Conservation (phyloP, 2,113 vertebrate species). For the Micronycteris hirsuta region DNA sequence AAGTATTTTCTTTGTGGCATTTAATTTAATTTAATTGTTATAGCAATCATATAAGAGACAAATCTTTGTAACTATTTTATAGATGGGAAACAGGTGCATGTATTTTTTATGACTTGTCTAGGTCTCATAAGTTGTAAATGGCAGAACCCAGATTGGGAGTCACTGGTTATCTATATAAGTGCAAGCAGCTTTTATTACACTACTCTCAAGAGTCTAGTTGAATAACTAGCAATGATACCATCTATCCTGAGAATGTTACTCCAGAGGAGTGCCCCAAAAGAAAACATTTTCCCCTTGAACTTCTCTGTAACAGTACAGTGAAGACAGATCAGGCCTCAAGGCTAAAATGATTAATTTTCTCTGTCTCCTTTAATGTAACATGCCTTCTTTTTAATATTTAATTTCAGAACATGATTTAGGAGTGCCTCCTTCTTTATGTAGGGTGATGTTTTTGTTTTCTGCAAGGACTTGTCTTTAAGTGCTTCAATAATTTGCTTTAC, state of each 20-base stretch:
- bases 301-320: neutral
- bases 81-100: neutral
- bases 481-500: neutral
- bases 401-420: neutral
- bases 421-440: neutral
- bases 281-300: neutral
- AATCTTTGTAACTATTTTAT: neutral
- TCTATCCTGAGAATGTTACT: neutral
- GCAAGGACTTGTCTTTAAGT: neutral
- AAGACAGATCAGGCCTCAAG: neutral
- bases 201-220: neutral
- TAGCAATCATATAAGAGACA: neutral
- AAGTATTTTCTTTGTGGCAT: neutral
- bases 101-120: neutral
- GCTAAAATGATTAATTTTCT: neutral
- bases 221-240: neutral
- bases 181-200: neutral
- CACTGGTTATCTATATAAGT: neutral
- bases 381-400: neutral
- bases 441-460: neutral
- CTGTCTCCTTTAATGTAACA: neutral
- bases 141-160: neutral
- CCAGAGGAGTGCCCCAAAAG: neutral
- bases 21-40: conserved; percentile 11
- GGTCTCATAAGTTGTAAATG: neutral